These are phyloP conservation scores for Paratilapia polleni DNA, from an alignment of 2,113 vertebrate species.

Conservation along the genomic window DNA sequence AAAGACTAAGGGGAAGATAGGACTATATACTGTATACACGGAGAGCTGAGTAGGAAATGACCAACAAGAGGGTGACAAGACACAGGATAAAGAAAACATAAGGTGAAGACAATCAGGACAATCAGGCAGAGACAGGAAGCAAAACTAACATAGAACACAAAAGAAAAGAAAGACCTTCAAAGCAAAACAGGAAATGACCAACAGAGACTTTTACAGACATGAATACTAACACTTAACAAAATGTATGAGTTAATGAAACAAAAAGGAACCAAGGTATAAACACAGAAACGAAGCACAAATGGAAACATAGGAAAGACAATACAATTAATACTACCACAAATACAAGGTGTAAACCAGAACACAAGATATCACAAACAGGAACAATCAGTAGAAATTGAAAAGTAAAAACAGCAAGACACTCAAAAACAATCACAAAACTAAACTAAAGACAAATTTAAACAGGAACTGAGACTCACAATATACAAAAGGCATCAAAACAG, in stretches of 20 bases:
- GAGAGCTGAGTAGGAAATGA: not conserved
- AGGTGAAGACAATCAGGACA: too few species aligned
- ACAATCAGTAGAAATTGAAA: not conserved
- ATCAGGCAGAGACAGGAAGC: too few species aligned
- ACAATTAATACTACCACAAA: not conserved
- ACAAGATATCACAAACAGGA: not conserved
- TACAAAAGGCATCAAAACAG: not conserved
- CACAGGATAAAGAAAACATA: too few species aligned
- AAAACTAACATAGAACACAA: not conserved
- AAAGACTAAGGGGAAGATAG: not conserved
- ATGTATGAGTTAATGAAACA: not conserved
- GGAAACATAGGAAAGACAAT: not conserved
- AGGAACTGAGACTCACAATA: not conserved
- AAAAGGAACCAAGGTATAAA: not conserved
- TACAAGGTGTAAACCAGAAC: not conserved
- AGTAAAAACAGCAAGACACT: not conserved
- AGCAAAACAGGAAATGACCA: too few species aligned
- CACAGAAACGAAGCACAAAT: too few species aligned
- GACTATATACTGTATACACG: not conserved
- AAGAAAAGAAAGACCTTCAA: not conserved
- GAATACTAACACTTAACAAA: not conserved
- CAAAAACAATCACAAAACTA: not conserved
- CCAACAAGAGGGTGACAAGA: not conserved
- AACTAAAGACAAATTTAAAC: not conserved
- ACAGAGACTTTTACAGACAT: not conserved